Base-by-base conservation (phyloP, 2,888 invertebrate species). In the Apamea sordens region DNA sequence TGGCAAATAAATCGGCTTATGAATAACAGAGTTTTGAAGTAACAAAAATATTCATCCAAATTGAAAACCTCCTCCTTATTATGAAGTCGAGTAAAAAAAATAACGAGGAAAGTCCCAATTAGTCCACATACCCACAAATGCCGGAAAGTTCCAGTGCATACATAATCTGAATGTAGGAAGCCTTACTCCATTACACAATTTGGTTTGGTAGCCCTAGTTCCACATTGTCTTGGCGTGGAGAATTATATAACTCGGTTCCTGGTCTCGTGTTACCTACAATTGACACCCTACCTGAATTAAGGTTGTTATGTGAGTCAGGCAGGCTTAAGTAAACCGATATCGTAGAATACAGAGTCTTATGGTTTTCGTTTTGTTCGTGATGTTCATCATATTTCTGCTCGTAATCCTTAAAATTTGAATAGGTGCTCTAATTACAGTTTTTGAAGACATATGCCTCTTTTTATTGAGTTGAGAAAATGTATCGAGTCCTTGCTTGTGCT, bases 141-240 rank as follows among this genome's bases (percentile, higher is more conserved):
- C 76, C 87, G 84, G 88, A 87, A 82, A 67, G 71, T 44, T 83
- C 68, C 28, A 77, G 61, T 10, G 72, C 67, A 80, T 77, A 77
- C 77, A 82, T 89, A 89, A 89, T 87, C 76, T 67, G 67, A 77
- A 64, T 70, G 65, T 75, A 83, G 88, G 84, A 80, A 86, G 82
- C 78, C 64, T 61, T 59, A 32, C n/a, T 76, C 21, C 7, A 67
- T 88, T 89, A 74, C 86, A 80, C 78, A 89, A 89, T 68, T 70
- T 44, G 67, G 85, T 73, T 70, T 77, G 47, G 83, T 76, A 87
- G 84, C 82, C 81, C 82, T 73, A 84, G 81, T 80, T 80, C 80
- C 76, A 85, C 84, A 88, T 87, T 90, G 87, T 90, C 85, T 87
- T 79, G 77, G 80, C 64, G 78, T 61, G 73, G 75, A 73, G 71